Evolutionary conservation across 2,797 vertebrate genomes (phyloP).

Genomic region (Botia almorhae): DNA sequence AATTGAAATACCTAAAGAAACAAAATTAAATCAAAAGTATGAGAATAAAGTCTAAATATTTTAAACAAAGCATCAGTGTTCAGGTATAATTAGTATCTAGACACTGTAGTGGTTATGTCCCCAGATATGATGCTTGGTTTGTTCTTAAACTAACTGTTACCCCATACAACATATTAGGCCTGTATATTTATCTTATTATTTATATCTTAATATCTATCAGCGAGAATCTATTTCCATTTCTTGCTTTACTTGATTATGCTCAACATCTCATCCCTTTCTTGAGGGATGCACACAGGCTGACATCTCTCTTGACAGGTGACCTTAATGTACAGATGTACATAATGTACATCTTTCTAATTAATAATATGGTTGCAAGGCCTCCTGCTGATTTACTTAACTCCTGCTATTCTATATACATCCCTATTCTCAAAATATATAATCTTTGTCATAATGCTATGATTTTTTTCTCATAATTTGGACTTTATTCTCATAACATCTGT

Average conservation of each 20-base stretch:
- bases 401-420: neutral
- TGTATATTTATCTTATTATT: neutral
- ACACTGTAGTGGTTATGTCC: neutral
- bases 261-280: neutral
- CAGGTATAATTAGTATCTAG: neutral
- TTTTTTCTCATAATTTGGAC: neutral
- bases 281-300: neutral
- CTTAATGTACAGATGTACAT: neutral
- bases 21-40: no score
- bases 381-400: neutral
- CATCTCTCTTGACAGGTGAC: neutral
- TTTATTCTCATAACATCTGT: neutral
- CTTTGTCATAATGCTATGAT: neutral
- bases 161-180: no score
- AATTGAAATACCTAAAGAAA: no score
- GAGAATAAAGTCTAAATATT: no score
- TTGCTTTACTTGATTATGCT: neutral
- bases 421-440: neutral
- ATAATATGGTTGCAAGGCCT: neutral
- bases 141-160: neutral
- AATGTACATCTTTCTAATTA: no score
- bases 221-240: no score
- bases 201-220: no score
- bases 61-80: no score
- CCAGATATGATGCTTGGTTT: neutral